Evolutionary conservation across 2,888 invertebrate genomes (phyloP).

Genomic region (Torymus tubicola): DNA sequence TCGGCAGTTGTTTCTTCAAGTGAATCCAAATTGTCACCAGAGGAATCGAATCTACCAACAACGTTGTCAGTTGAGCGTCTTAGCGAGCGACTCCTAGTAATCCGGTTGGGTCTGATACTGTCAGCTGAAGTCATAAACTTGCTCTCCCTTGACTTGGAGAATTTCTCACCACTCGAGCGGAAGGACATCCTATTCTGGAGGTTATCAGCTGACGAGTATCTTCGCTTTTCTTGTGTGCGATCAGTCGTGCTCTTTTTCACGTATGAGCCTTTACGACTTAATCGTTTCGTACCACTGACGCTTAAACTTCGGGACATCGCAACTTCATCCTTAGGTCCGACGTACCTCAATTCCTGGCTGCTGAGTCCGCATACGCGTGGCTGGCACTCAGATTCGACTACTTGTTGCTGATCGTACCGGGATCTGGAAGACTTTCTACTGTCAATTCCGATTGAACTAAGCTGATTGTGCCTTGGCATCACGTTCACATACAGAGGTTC

Average conservation of each 20-base stretch:
- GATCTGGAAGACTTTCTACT: conserved; percentile 13
- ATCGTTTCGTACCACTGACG: conserved; percentile 57
- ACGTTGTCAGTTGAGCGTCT: conserved; percentile 71
- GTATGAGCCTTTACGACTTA: conserved; percentile 69
- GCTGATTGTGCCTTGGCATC: conserved; percentile 35
- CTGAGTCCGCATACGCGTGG: conserved; percentile 53
- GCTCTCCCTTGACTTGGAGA: conserved; percentile 62
- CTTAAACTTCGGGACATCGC: conserved; percentile 54
- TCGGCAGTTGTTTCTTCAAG: conserved; percentile 62
- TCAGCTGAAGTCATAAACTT: conserved; percentile 71
- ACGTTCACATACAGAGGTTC: conserved; percentile 55
- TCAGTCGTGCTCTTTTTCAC: conserved; percentile 61
- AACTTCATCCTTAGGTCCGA: conserved; percentile 55
- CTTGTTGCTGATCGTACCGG: neutral
- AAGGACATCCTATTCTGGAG: conserved; percentile 66
- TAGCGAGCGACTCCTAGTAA: conserved; percentile 65
- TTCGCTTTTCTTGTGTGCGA: conserved; percentile 66
- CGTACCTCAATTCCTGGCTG: conserved; percentile 3
- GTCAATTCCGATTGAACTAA: neutral
- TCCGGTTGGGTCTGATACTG: conserved; percentile 66
- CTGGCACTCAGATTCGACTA: conserved; percentile 16
- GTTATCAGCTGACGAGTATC: conserved; percentile 73
- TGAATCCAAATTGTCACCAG: conserved; percentile 68
- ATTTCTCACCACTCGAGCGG: conserved; percentile 62
- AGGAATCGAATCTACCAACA: conserved; percentile 66